Percentiles rank a stretch among this genome's conserved stretches.
phyloP scores from a whole-genome alignment of 2,797 vertebrate genomes.

The Ciconia nigra region DNA sequence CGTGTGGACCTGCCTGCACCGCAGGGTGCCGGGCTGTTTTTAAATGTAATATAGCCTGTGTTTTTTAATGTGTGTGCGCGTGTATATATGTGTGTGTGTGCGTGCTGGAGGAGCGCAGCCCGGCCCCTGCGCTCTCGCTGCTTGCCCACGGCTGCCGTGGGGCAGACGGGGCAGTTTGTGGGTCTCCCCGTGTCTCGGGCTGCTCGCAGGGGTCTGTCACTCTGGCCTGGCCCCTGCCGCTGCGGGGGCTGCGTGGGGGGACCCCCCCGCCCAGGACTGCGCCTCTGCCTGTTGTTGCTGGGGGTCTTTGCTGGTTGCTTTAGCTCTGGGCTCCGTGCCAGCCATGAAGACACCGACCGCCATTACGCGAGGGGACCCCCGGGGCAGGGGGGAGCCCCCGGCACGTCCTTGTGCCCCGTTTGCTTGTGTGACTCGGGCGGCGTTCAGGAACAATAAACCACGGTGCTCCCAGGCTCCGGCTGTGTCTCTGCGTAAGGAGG shows the following conservation, averaged over 20 bases:
- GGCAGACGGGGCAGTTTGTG: background rate
- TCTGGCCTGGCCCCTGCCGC: too few species aligned
- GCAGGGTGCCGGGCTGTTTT: background rate
- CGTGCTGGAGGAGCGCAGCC: background rate
- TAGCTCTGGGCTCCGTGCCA: background rate
- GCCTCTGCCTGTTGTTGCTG: background rate
- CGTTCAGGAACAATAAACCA: background rate
- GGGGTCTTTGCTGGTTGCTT: background rate
- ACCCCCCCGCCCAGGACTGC: fast-evolving
- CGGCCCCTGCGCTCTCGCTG: background rate
- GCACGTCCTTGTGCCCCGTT: fast-evolving
- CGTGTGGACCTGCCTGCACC: background rate
- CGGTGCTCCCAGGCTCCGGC: background rate
- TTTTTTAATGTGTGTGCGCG: background rate
- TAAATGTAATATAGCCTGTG: constrained; percentile 19
- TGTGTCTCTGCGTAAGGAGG: background rate
- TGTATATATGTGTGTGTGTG: background rate
- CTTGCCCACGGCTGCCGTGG: background rate
- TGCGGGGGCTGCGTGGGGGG: too few species aligned
- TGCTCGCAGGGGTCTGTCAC: background rate
- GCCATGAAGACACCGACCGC: background rate
- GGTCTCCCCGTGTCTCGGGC: background rate
- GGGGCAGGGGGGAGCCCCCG: background rate
- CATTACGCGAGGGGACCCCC: background rate
- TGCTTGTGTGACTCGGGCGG: background rate